Evolutionary conservation across 2,888 invertebrate species (phyloP).

Genomic region (Corythucha ciliata): DNA sequence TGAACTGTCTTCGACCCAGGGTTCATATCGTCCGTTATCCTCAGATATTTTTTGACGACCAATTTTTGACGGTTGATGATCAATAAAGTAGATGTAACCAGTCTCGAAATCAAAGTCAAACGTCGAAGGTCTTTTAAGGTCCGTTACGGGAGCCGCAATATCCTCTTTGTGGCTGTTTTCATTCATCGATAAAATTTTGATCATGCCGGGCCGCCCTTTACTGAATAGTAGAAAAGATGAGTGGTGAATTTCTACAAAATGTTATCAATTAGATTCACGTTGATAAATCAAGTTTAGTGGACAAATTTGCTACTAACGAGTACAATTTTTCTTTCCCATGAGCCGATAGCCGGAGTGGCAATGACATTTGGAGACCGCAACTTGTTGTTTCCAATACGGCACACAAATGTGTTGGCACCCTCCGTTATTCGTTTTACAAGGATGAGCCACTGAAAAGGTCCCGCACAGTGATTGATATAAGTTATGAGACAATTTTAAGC

Average conservation of each 20-base stretch:
- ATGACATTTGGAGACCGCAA: constrained; percentile 54
- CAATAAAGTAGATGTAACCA: constrained; percentile 56
- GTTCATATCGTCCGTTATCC: constrained; percentile 48
- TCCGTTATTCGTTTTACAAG: constrained; percentile 57
- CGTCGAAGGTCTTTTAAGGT: constrained; percentile 54
- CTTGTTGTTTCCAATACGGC: constrained; percentile 49
- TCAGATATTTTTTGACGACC: constrained; percentile 56
- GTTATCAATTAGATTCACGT: too few relatives aligned
- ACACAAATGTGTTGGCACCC: constrained; percentile 71
- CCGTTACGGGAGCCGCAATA: constrained; percentile 61
- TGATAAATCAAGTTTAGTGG: background rate
- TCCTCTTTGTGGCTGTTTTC: constrained; percentile 15
- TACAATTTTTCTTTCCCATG: constrained; percentile 51
- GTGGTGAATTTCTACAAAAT: constrained; percentile 18
- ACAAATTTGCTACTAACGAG: constrained; percentile 44
- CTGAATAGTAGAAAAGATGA: constrained; percentile 54
- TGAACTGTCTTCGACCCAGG: too few relatives aligned
- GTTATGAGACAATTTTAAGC: too few relatives aligned
- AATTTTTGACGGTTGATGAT: constrained; percentile 46
- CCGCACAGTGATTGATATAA: too few relatives aligned
- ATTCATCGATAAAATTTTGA: constrained; percentile 52
- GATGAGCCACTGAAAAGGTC: constrained; percentile 48
- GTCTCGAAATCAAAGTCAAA: constrained; percentile 57
- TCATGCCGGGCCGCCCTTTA: constrained; percentile 58
- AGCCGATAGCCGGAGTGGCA: constrained; percentile 64